Evolutionary conservation across 1,140 invertebrate genomes (phyloP), one percentile per base, ranked within the genome.

Genomic region (Lycorma delicatula): DNA sequence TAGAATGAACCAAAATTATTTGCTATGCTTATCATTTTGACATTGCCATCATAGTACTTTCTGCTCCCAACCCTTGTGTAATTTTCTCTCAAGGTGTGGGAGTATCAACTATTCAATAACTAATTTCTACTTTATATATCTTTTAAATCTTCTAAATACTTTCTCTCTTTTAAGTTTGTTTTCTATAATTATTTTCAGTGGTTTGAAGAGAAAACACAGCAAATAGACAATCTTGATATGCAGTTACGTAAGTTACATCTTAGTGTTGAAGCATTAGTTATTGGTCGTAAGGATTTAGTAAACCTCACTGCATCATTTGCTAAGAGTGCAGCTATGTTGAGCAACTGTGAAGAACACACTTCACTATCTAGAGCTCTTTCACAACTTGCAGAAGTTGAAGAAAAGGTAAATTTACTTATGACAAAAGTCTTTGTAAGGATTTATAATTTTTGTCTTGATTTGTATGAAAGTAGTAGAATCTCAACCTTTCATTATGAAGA

Each of bases 141-240:
- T n/a, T n/a, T n/a, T n/a, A n/a, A n/a, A n/a, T n/a, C n/a, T n/a
- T n/a, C n/a, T n/a, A n/a, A n/a, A n/a, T n/a, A n/a, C n/a, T n/a
- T n/a, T n/a, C n/a, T n/a, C n/a, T n/a, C n/a, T n/a, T n/a, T n/a
- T n/a, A n/a, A n/a, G n/a, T n/a, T n/a, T n/a, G n/a, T n/a, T n/a
- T n/a, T n/a, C n/a, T n/a, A n/a, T n/a, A n/a, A n/a, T n/a, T 16
- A 16, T 58, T 73, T 74, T 50, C 73, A 97, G 91, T 99, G 97
- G 97, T 99, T 99, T 76, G 95, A 98, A 71, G 94, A 99, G 70
- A 96, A 93, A 68, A 85, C 87, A 18, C 81, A 84, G 18, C 90
- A 97, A 72, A 83, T 98, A 53, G 96, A 99, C 66, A 87, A 87
- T 44, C 74, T 99, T 23, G 96, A 99, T 71, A 79, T 80, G 20